A percentile compares a stretch with the other conserved stretches of the same genome.
Conservation (phyloP, 2,888 invertebrate species). For the Iselma pallidipennis region DNA sequence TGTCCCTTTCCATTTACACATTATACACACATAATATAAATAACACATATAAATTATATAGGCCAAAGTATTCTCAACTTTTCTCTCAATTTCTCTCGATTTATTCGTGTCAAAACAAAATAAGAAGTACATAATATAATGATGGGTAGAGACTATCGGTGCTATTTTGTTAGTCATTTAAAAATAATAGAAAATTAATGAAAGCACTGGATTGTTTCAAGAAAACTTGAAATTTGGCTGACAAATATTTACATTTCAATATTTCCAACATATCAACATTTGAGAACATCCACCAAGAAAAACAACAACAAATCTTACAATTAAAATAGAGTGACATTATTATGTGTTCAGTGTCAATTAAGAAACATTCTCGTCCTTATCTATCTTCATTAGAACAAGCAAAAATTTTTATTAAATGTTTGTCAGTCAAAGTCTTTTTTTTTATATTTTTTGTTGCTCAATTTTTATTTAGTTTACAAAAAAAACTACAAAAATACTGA, state of each 20-base stretch:
- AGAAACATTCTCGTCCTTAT: neutral
- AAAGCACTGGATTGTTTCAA: neutral
- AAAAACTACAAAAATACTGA: no score
- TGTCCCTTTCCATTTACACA: neutral
- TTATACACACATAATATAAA: neutral
- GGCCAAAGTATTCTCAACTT: neutral
- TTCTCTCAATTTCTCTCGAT: neutral
- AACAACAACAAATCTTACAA: neutral
- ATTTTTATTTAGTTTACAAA: constrained; percentile 2
- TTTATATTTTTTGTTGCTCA: constrained; percentile 26
- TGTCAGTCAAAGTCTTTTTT: constrained; percentile 24
- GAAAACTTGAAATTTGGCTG: constrained; percentile 10
- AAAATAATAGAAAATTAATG: constrained; percentile 1
- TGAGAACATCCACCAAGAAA: neutral
- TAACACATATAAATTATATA: neutral
- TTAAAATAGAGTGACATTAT: neutral
- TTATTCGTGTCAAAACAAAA: constrained; percentile 4
- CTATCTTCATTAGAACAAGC: neutral
- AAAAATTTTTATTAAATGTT: constrained; percentile 7
- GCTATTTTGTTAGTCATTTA: constrained; percentile 16
- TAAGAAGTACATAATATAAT: no score
- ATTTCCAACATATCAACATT: constrained; percentile 17
- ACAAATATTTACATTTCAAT: constrained; percentile 9
- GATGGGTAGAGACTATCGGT: constrained; percentile 16
- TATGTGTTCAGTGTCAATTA: constrained; percentile 22